Conservation (phyloP, 1,140 invertebrate genomes). For the Temnothorax curvispinosus region DNA sequence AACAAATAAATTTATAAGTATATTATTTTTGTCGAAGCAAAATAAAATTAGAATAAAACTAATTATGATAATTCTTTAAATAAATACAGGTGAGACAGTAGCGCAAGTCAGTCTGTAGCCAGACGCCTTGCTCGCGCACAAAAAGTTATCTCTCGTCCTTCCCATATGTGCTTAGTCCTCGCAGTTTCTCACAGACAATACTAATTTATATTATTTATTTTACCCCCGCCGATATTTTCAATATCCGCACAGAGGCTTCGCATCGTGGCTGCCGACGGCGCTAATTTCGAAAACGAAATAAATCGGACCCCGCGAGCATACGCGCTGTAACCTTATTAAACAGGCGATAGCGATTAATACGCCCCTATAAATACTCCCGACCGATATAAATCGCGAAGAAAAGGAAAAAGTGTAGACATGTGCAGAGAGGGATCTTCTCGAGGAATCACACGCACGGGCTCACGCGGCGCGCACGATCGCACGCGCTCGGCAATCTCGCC, state of each 20-base stretch:
- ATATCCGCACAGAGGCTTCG: not conserved
- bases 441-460: slow-evolving; percentile 67
- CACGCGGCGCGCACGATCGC: slow-evolving; percentile 64
- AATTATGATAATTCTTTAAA: not conserved
- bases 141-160: not conserved
- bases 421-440: slow-evolving; percentile 6
- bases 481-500: slow-evolving; percentile 48
- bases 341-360: slow-evolving; percentile 48
- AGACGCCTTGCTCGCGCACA: slow-evolving; percentile 3
- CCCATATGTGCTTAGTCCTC: not conserved
- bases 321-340: slow-evolving; percentile 57
- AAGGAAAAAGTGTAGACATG: slow-evolving; percentile 28
- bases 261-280: not conserved
- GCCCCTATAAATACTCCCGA: slow-evolving; percentile 64
- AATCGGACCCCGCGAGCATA: slow-evolving; percentile 29
- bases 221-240: slow-evolving; percentile 20
- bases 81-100: slow-evolving; percentile 50
- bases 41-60: not conserved
- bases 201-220: slow-evolving; percentile 3
- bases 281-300: slow-evolving; percentile 41
- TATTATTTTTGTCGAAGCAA: not conserved
- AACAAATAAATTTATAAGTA: not conserved
- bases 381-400: slow-evolving; percentile 19
- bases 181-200: not conserved
- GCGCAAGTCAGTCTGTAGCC: slow-evolving; percentile 61